These are phyloP conservation scores for Holocentrus rufus DNA, from an alignment of 2,797 vertebrate genomes.

Conservation along the genomic window DNA sequence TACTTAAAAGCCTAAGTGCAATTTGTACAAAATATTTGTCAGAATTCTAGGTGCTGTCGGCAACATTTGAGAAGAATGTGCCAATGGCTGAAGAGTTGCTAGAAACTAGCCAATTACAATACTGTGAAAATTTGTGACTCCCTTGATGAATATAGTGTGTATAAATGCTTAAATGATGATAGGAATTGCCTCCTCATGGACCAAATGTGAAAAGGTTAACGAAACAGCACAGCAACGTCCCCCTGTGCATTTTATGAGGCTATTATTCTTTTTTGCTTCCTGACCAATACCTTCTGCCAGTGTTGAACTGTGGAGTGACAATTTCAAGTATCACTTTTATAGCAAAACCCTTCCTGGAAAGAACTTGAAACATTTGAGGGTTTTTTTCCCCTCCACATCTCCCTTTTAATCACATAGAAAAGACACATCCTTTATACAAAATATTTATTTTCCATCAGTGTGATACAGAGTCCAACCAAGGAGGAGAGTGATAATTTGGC, in stretches of 20 bases:
- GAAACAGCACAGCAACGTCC: slow-evolving; percentile 2
- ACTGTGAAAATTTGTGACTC: not conserved
- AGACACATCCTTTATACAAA: slow-evolving; percentile 60
- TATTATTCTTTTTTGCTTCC: slow-evolving; percentile 6
- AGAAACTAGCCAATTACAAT: not conserved
- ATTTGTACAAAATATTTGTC: slow-evolving; percentile 43
- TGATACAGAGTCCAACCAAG: slow-evolving; percentile 51
- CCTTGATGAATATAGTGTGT: not conserved
- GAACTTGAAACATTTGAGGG: slow-evolving; percentile 5
- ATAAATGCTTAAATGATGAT: not conserved
- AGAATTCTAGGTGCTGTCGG: slow-evolving; percentile 23
- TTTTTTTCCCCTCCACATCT: slow-evolving; percentile 20
- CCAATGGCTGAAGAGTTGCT: not conserved
- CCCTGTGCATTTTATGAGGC: slow-evolving; percentile 5
- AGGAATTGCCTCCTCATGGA: slow-evolving; percentile 3
- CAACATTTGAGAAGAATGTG: not conserved
- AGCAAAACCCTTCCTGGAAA: not conserved
- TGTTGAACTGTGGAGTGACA: slow-evolving; percentile 1
- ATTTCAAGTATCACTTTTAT: not conserved
- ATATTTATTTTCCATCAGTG: slow-evolving; percentile 52
- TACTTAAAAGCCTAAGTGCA: not conserved
- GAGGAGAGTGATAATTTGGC: slow-evolving; percentile 46
- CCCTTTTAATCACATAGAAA: slow-evolving; percentile 64
- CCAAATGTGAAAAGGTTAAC: slow-evolving; percentile 9
- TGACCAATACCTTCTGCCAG: slow-evolving; percentile 15